These are phyloP conservation scores for Anthopleura sola DNA, from an alignment of 64 coral and sea anemone species.

Conservation along the genomic window DNA sequence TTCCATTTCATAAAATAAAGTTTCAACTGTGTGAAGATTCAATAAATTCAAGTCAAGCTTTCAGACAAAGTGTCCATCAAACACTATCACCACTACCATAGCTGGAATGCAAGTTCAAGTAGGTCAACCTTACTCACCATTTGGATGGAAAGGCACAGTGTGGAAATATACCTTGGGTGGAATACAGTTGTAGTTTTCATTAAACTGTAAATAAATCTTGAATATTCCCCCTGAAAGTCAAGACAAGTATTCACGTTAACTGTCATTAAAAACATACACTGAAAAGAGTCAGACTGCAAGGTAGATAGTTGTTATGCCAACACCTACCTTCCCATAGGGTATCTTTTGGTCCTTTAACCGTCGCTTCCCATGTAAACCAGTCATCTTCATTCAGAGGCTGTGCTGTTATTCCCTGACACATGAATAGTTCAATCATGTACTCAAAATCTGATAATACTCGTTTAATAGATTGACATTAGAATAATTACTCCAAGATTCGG, in stretches of 20 bases:
- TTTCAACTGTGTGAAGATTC: too few species aligned
- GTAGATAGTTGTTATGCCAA: not conserved
- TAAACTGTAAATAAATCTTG: conserved; percentile 94
- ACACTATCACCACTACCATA: too few species aligned
- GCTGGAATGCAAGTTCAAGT: too few species aligned
- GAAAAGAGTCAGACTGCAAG: too few species aligned
- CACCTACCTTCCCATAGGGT: conserved; percentile 97
- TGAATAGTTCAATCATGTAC: not conserved
- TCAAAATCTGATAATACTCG: too few species aligned
- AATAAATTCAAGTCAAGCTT: too few species aligned
- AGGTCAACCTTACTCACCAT: not conserved
- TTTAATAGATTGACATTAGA: not conserved
- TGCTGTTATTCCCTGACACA: conserved; percentile 57
- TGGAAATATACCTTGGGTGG: conserved; percentile 84
- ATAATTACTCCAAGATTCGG: not conserved
- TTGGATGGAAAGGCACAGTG: conserved; percentile 95
- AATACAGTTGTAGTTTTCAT: conserved; percentile 53
- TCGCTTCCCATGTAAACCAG: conserved; percentile 93
- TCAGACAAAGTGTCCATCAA: too few species aligned
- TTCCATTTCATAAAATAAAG: too few species aligned
- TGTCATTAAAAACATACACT: too few species aligned
- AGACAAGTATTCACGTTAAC: not conserved
- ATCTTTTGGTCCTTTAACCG: conserved; percentile 80
- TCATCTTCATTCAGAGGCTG: conserved; percentile 76
- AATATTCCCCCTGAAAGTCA: conserved; percentile 78